Evolutionary conservation across 2,888 invertebrate genomes (phyloP), one percentile per base, ranked within the genome.

Genomic region (Cistogaster globosa): DNA sequence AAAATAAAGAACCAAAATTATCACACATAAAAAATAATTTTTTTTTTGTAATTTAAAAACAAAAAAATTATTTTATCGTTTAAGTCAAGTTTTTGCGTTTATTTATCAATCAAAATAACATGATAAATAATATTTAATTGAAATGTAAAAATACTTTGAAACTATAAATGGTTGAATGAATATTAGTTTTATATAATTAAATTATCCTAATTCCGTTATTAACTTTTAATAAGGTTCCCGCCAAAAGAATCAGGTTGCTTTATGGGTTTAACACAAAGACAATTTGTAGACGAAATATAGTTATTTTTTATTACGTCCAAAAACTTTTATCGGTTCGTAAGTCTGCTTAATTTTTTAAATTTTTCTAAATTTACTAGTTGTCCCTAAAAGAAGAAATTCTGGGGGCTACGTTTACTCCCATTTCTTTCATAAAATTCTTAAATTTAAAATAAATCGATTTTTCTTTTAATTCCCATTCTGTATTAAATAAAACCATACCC

Each of bases 1-100:
- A 26, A 85, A 68, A 80, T 67, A 79, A 78, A 85, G 82, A 85
- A 85, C 85, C 85, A 85, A 85, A 85, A 85, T 85, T 85, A 85
- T 82, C 71, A 79, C 75, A 75, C 67, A 62, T 53, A 58, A 78
- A 32, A 18, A 80, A 51, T 72, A 55, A 74, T 53, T 84, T 79
- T 83, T 80, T 67, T 82, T 72, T 48, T 65, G 58, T 32, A 48
- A 32, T 12, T 71, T 48, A 18, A 48, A 20, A 55, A 71, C 20
- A 32, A 38, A 60, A 51, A 16, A 26, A 22, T 60, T 18, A 79
- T 38, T 72, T 74, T 83, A 85, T 58, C 77, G 81, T 84, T 72
- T 77, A 75, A 83, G 80, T 32, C 32, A 53, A 53, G 55, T 53
- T 38, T 62, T 32, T 26, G 45, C 32, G 55, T 69, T 76, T 67